Evolutionary conservation across 2,113 vertebrate species (phyloP).

Genomic region (Arizona elegans): DNA sequence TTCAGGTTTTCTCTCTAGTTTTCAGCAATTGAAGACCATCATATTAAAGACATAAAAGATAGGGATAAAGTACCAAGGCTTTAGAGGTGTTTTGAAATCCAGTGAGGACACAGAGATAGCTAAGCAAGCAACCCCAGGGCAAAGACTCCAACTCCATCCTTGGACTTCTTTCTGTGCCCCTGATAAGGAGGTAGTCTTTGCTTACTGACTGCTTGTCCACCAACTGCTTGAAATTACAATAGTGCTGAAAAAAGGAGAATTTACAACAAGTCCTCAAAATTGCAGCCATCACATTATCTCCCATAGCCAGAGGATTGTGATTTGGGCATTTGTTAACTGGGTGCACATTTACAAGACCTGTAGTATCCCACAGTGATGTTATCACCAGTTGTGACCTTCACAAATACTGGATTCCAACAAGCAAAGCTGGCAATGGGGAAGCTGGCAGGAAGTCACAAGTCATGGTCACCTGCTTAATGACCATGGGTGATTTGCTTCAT

Average conservation of each 20-base stretch:
- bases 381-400: too few relatives aligned
- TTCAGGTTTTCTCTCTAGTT: conserved; percentile 9
- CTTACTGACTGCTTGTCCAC: not conserved
- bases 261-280: not conserved
- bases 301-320: too few relatives aligned
- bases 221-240: not conserved
- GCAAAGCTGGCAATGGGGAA: not conserved
- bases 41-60: not conserved
- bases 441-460: not conserved
- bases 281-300: not conserved
- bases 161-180: not conserved
- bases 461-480: too few relatives aligned
- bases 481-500: too few relatives aligned
- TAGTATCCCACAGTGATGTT: too few relatives aligned
- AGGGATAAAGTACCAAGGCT: not conserved
- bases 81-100: not conserved
- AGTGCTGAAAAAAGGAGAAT: not conserved
- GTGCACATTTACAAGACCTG: too few relatives aligned
- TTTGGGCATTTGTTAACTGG: too few relatives aligned
- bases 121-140: not conserved
- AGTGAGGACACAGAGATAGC: not conserved
- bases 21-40: not conserved
- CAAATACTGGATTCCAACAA: not conserved
- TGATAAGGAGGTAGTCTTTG: not conserved
- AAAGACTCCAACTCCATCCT: not conserved